Conservation (phyloP, 2,888 invertebrate species). For the Deroplatys truncata region DNA sequence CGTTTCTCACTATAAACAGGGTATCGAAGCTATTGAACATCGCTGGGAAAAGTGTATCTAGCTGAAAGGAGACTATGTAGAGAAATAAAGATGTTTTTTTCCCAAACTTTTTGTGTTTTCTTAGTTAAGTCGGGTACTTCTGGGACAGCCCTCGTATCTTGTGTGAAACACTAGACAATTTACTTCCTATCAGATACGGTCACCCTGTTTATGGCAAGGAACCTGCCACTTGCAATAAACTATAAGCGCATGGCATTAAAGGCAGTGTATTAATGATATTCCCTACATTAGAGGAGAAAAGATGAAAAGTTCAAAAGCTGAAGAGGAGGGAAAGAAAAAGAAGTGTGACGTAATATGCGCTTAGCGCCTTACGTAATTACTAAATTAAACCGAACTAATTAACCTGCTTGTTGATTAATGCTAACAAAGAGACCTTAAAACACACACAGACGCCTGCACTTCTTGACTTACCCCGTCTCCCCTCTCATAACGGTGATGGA, state of each 20-base stretch:
- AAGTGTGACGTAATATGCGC: neutral
- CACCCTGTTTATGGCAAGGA: no score
- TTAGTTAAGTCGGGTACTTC: no score
- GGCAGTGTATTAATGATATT: neutral
- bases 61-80: no score
- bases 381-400: constrained; percentile 31
- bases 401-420: constrained; percentile 29
- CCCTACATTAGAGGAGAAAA: neutral
- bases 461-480: neutral
- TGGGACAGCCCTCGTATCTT: no score
- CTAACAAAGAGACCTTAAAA: constrained; percentile 20
- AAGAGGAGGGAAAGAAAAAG: neutral
- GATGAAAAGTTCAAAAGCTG: neutral
- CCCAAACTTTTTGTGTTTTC: no score
- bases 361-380: constrained; percentile 26
- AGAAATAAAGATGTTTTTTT: no score
- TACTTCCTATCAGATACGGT: no score
- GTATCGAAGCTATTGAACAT: no score
- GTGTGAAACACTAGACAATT: no score
- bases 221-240: neutral
- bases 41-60: no score
- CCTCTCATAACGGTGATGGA: constrained; percentile 1
- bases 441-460: neutral
- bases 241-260: neutral
- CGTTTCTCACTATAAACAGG: no score